Conservation (phyloP, 2,797 vertebrate genomes). For the Rhinogobio ventralis region DNA sequence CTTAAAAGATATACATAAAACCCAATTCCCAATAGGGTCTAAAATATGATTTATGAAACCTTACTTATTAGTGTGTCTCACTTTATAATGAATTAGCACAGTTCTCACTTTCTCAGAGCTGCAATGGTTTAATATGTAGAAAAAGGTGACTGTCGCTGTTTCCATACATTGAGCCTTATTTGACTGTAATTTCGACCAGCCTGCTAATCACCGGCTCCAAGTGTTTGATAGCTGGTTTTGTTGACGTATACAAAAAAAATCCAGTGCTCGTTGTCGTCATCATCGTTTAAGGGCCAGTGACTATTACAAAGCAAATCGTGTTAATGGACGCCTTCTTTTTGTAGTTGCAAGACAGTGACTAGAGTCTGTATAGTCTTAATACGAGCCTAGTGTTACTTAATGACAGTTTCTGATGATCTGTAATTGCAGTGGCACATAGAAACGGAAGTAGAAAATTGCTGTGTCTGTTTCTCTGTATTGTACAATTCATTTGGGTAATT, state of each 20-base stretch:
- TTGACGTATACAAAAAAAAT: constrained; percentile 63
- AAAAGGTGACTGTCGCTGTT: constrained; percentile 61
- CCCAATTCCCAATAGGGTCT: constrained; percentile 55
- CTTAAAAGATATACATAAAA: constrained; percentile 67
- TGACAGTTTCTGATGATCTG: constrained; percentile 48
- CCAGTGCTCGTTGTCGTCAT: constrained; percentile 37
- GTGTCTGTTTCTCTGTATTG: constrained; percentile 32
- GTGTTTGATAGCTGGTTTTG: constrained; percentile 59
- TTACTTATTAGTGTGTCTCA: constrained; percentile 51
- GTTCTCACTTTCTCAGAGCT: constrained; percentile 45
- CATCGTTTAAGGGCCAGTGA: constrained; percentile 30
- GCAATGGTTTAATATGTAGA: constrained; percentile 57
- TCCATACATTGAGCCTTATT: constrained; percentile 63
- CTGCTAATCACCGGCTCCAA: constrained; percentile 65
- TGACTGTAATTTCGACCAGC: constrained; percentile 59
- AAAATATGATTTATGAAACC: constrained; percentile 62
- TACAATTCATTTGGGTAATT: constrained; percentile 43
- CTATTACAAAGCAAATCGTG: constrained; percentile 4
- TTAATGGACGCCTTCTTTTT: constrained; percentile 34
- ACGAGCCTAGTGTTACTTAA: constrained; percentile 46
- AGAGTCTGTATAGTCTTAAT: constrained; percentile 41
- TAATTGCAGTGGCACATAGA: constrained; percentile 53
- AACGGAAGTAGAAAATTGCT: constrained; percentile 47
- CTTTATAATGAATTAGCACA: constrained; percentile 57
- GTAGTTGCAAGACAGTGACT: constrained; percentile 43